Evolutionary conservation across 2,888 invertebrate genomes (phyloP).

Genomic region (Melieria omissa): DNA sequence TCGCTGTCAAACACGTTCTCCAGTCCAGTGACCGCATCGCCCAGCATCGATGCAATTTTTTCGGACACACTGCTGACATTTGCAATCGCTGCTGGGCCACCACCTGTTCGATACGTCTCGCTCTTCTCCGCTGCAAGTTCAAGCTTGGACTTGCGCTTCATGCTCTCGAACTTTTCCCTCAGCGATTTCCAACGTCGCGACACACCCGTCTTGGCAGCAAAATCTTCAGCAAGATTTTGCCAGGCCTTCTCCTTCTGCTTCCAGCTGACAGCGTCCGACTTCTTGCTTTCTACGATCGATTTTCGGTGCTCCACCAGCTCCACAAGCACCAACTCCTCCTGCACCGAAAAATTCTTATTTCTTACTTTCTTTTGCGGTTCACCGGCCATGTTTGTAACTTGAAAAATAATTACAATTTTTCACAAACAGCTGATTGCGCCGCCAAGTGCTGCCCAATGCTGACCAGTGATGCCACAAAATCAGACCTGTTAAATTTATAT

Average conservation of each 20-base stretch:
- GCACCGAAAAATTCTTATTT: too few relatives aligned
- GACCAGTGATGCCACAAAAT: too few relatives aligned
- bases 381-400: too few relatives aligned
- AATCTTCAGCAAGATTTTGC: conserved; percentile 1
- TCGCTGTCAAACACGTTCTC: conserved; percentile 4
- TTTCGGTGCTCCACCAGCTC: conserved; percentile 17
- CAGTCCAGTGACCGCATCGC: conserved; percentile 10
- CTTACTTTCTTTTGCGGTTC: too few relatives aligned
- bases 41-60: conserved; percentile 17
- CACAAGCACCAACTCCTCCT: neutral
- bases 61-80: neutral
- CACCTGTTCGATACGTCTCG: conserved; percentile 19
- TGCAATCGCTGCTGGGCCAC: neutral
- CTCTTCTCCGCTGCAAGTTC: conserved; percentile 7
- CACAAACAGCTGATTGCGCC: too few relatives aligned
- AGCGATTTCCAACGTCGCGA: conserved; percentile 9
- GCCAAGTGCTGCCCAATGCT: too few relatives aligned
- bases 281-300: conserved; percentile 16
- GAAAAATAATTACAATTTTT: too few relatives aligned
- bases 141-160: conserved; percentile 17
- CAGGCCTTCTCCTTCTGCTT: conserved; percentile 17
- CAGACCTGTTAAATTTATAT: too few relatives aligned
- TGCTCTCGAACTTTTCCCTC: conserved; percentile 12
- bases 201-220: neutral
- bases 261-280: conserved; percentile 16